A percentile compares a stretch with the other conserved stretches of the same genome.
Evolutionary conservation across 2,113 vertebrate species (phyloP).

Genomic region (Heptranchias perlo): DNA sequence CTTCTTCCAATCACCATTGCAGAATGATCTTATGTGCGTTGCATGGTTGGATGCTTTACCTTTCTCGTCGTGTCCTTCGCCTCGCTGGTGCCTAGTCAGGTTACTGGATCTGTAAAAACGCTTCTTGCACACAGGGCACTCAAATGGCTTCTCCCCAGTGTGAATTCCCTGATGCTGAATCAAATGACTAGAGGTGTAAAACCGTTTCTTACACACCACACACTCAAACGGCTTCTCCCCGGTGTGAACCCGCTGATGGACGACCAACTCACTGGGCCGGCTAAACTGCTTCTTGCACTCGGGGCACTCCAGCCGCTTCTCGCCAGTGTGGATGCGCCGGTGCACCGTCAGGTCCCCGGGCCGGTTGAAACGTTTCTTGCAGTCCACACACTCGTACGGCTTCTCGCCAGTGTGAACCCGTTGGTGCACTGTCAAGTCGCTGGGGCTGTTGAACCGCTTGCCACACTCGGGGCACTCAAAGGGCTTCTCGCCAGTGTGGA

Average conservation of each 20-base stretch:
- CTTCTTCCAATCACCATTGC: background rate
- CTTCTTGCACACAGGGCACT: background rate
- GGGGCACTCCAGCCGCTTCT: background rate
- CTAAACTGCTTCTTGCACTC: background rate
- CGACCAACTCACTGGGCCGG: background rate
- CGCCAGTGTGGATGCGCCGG: background rate
- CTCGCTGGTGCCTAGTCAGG: background rate
- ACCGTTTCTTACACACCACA: background rate
- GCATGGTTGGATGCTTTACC: no score
- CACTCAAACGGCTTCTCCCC: background rate
- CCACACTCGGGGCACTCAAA: background rate
- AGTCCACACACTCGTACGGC: background rate
- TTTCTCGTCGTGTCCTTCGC: background rate
- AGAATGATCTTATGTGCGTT: background rate
- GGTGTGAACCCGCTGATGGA: background rate
- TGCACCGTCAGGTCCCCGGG: background rate
- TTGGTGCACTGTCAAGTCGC: background rate
- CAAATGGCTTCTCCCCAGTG: background rate
- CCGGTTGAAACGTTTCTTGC: background rate
- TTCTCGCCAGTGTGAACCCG: background rate
- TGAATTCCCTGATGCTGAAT: conserved; percentile 1
- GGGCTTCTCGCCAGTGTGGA: background rate
- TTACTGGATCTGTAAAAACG: background rate
- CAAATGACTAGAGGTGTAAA: background rate
- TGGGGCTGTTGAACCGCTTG: background rate